Conservation (phyloP, 2,797 vertebrate species). For the Poecilia gillii region DNA sequence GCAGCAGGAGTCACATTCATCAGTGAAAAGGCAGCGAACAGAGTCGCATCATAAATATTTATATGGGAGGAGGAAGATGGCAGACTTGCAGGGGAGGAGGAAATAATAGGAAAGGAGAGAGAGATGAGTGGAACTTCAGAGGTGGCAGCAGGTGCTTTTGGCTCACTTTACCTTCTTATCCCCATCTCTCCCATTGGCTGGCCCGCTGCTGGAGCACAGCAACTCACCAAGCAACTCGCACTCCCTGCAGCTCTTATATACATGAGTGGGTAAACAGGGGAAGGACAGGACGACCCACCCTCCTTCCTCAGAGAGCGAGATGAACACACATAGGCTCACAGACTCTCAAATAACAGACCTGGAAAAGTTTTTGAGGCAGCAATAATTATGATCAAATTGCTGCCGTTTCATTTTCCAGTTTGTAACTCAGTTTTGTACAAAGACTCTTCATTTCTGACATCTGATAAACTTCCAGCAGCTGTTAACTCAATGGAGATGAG, state of each 20-base stretch:
- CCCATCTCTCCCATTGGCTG: slow-evolving; percentile 59
- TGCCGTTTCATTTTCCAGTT: background rate
- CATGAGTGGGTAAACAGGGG: slow-evolving; percentile 13
- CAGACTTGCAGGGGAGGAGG: slow-evolving; percentile 47
- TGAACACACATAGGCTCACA: slow-evolving; percentile 31
- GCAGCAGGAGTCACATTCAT: slow-evolving; percentile 57
- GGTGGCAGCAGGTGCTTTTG: slow-evolving; percentile 61
- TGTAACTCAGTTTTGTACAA: background rate
- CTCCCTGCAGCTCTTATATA: slow-evolving; percentile 55
- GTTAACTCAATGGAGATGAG: background rate
- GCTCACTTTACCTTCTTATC: slow-evolving; percentile 63
- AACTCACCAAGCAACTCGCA: slow-evolving; percentile 54
- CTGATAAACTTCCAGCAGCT: background rate
- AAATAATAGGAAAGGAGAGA: slow-evolving; percentile 38
- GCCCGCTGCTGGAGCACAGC: slow-evolving; percentile 56
- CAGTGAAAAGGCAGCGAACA: slow-evolving; percentile 21
- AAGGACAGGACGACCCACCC: slow-evolving; percentile 52
- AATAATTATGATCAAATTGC: slow-evolving; percentile 15
- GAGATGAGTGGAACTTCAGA: slow-evolving; percentile 57
- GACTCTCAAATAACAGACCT: slow-evolving; percentile 15
- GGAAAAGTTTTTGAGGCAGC: slow-evolving; percentile 13
- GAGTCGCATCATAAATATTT: slow-evolving; percentile 78
- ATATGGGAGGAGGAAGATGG: slow-evolving; percentile 58
- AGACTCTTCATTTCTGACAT: slow-evolving; percentile 7
- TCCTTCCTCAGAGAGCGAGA: slow-evolving; percentile 11